Conservation (phyloP, 2,888 invertebrate genomes). For the Blastobasis adustella region DNA sequence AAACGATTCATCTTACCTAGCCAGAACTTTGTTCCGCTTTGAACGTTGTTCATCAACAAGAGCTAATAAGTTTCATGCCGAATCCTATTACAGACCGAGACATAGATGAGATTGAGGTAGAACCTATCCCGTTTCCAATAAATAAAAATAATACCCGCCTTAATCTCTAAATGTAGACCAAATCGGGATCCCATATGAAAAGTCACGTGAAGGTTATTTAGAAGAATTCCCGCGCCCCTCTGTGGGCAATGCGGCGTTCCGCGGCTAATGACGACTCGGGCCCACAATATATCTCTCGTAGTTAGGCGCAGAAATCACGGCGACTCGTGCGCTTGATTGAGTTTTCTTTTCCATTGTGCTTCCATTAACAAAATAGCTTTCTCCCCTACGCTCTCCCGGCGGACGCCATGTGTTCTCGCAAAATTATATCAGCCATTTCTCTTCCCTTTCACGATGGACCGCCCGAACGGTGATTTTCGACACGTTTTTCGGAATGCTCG, state of each 20-base stretch:
- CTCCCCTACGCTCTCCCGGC: slow-evolving; percentile 43
- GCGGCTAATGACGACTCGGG: slow-evolving; percentile 58
- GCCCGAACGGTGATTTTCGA: not conserved
- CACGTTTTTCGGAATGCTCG: no score
- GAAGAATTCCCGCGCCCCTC: slow-evolving; percentile 40
- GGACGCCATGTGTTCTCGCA: slow-evolving; percentile 57
- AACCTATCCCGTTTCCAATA: no score
- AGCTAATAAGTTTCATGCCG: no score
- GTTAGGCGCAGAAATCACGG: slow-evolving; percentile 70
- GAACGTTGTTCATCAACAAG: no score
- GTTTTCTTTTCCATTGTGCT: slow-evolving; percentile 69
- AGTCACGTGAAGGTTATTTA: slow-evolving; percentile 51
- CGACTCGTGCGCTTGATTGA: slow-evolving; percentile 67
- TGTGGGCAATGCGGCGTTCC: slow-evolving; percentile 47
- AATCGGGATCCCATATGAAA: slow-evolving; percentile 43
- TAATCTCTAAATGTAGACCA: no score
- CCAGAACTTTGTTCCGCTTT: no score
- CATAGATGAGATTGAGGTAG: no score
- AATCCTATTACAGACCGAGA: no score
- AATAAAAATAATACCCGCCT: no score
- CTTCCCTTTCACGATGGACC: slow-evolving; percentile 24
- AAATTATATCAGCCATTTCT: slow-evolving; percentile 65
- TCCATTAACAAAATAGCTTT: slow-evolving; percentile 69
- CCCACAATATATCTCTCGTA: slow-evolving; percentile 65
- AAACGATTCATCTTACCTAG: slow-evolving; percentile 3